A percentile compares a stretch with the other conserved stretches of the same genome.
These are phyloP conservation scores for Tachina grossa DNA, from an alignment of 2,888 invertebrate genomes.

Conservation along the genomic window DNA sequence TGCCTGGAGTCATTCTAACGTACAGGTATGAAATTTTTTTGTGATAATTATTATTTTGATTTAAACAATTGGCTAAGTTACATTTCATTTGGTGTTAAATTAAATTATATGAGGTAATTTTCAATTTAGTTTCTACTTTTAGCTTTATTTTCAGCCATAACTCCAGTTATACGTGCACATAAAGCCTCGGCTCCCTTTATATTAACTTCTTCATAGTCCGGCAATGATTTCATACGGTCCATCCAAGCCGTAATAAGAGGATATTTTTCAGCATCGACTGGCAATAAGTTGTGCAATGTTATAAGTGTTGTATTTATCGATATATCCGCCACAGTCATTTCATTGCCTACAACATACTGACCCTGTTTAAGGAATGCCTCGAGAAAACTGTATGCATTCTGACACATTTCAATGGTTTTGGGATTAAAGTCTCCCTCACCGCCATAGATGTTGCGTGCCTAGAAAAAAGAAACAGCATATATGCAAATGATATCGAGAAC, in stretches of 20 bases:
- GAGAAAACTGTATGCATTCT: constrained; percentile 79
- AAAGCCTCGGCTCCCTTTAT: constrained; percentile 78
- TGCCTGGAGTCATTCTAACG: no score
- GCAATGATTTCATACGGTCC: constrained; percentile 77
- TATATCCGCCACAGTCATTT: constrained; percentile 83
- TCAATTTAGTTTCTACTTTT: constrained; percentile 48
- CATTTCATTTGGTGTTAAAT: no score
- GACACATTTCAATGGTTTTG: constrained; percentile 77
- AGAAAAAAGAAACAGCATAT: neutral
- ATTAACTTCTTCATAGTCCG: constrained; percentile 79
- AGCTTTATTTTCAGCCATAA: constrained; percentile 76
- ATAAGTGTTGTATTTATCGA: constrained; percentile 82
- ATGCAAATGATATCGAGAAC: no score
- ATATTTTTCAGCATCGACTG: constrained; percentile 77
- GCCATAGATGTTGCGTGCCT: constrained; percentile 80
- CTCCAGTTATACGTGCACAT: constrained; percentile 74
- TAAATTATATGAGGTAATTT: neutral
- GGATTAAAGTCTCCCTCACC: constrained; percentile 76
- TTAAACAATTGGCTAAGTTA: no score
- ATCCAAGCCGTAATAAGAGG: constrained; percentile 78
- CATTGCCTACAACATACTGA: constrained; percentile 77
- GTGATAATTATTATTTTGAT: no score
- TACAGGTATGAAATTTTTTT: no score
- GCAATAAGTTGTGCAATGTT: constrained; percentile 80
- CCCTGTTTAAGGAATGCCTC: constrained; percentile 79